Evolutionary conservation across 2,888 invertebrate genomes (phyloP), one percentile per base, ranked within the genome.

Genomic region (Spisula solida): DNA sequence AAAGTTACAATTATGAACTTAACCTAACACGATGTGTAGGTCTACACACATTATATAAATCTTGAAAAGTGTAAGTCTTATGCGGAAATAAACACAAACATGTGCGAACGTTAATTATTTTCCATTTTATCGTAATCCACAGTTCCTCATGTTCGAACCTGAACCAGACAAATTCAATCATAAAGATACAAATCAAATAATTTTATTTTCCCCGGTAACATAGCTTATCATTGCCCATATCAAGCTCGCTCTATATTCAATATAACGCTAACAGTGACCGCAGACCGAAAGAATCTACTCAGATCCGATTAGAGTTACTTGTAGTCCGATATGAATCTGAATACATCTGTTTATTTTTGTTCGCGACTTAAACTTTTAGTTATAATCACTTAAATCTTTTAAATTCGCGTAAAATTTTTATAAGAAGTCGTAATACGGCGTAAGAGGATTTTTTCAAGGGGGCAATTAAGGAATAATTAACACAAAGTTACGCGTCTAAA

Each of bases 401-500:
- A 18, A 75, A 34, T 75, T 31, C 34, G 16, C 75, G 75, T 75
- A 75, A 75, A 75, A 75, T 14, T 34, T 75, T 31, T 75, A 34
- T 34, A 75, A 75, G 31, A 31, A 75, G 0, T 12, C 34, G 75
- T 75, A 75, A 75, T 75, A 75, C 75, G 14, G 14, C 16, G 12
- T 75, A 75, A 75, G 75, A 31, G 75, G 75, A 75, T 75, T 34
- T 29, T 34, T 75, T 34, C 2, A 1, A 75, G 34, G 6, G 10
- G 31, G 75, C 34, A 75, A 75, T 75, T 75, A 75, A 10, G 16
- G 31, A 34, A 34, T 75, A 75, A 75, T 75, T 34, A 75, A 75
- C 34, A 14, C 8, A 75, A 29, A 75, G 25, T 25, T 66, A 66
- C 47, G 34, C n/a, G 48, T 81, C 25, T n/a, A 55, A 25, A 55